Conservation (phyloP, 2,113 vertebrate genomes). For the Rhea pennata region DNA sequence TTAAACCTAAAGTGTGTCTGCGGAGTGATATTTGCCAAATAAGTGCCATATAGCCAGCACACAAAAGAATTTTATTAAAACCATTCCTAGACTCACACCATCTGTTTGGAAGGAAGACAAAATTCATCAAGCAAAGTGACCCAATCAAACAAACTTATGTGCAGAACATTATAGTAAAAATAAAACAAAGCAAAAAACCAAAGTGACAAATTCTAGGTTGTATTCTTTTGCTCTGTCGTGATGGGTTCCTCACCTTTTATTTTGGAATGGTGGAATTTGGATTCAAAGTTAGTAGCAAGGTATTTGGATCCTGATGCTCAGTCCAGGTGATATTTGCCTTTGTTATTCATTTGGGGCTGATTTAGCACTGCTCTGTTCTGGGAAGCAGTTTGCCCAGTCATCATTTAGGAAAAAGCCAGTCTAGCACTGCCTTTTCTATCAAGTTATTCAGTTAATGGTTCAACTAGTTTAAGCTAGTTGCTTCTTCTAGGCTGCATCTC, state of each 20-base stretch:
- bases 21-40: slow-evolving; percentile 55
- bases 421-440: neutral
- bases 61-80: slow-evolving; percentile 61
- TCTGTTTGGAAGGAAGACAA: slow-evolving; percentile 59
- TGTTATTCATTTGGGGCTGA: neutral
- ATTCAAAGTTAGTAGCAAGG: neutral
- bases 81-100: slow-evolving; percentile 39
- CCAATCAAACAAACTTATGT: slow-evolving; percentile 11
- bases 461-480: neutral
- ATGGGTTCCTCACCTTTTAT: neutral
- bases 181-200: slow-evolving; percentile 1
- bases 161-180: neutral
- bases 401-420: neutral
- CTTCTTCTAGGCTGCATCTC: neutral
- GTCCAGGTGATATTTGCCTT: neutral
- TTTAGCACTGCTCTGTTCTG: neutral
- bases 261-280: neutral
- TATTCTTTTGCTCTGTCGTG: neutral
- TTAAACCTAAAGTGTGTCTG: slow-evolving; percentile 47
- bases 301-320: neutral
- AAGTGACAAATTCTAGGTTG: neutral
- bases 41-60: slow-evolving; percentile 47
- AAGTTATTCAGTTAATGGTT: neutral
- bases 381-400: neutral
- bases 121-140: slow-evolving; percentile 28